Base-by-base conservation (phyloP, 2,797 vertebrate species). In the Lepus townsendii region DNA sequence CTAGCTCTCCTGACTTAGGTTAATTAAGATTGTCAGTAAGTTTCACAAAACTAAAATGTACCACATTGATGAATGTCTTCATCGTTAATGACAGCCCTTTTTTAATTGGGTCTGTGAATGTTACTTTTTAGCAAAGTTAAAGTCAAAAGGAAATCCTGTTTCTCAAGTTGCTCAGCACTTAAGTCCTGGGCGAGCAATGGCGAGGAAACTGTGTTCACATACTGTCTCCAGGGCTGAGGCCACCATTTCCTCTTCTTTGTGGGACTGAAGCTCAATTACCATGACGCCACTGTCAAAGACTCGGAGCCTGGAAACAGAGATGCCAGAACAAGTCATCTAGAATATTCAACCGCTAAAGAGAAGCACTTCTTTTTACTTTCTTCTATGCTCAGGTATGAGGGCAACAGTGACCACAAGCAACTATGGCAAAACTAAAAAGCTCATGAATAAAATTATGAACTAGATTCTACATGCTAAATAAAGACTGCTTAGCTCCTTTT, bases 251-350 rank as follows among this genome's bases (percentile, higher is more conserved):
- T 99, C 99, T 97, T 99, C 99, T 0, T 99, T 99, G 98, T 99
- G 99, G 94, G 99, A 99, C 98, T 99, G 99, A 79, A 99, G 99
- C 97, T 99, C 99, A 97, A 99, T 99, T 96, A 99, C 99, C 99
- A 99, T 99, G 96, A 99, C 99, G 0, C 99, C 99, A 19, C 99
- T 99, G 98, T 99, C 99, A 98, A 99, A 99, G 95, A 99, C 98
- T 54, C 99, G 99, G 97, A 99, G 98, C 97, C 99, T 99, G 86
- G 94, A 97, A 95, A 84, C 79, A 76, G 54, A 96, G 63, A 32
- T 0, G 95, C 14, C 38, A 83, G 68, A 32, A 54, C 30, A 57
- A 88, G 57, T 77, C 88, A 7, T 13, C 50, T 24, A 8, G 26
- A 20, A 47, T 63, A 26, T 60, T 77, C 35, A n/a, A n/a, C n/a